A percentile compares a stretch with the other conserved stretches of the same genome.
Conservation (phyloP, 2,113 vertebrate species). For the Ranitomeya imitator region DNA sequence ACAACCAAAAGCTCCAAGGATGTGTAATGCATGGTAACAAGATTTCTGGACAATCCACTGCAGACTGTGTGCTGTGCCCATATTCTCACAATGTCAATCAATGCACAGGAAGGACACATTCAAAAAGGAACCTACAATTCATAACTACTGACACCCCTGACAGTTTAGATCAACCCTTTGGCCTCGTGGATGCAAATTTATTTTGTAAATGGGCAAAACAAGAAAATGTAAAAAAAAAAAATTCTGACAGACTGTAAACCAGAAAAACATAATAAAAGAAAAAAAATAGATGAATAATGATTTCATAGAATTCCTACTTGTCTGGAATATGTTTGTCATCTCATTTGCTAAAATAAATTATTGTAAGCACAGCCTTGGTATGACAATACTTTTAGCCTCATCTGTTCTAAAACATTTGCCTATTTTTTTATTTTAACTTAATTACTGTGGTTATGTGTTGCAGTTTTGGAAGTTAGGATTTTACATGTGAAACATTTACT, state of each 20-base stretch:
- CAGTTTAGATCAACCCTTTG: too few relatives aligned
- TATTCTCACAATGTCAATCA: neutral
- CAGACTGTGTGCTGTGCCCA: neutral
- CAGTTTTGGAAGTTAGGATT: too few relatives aligned
- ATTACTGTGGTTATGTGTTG: too few relatives aligned
- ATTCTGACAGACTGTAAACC: neutral
- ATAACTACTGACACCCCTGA: neutral
- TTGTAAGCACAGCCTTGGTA: slow-evolving; percentile 39
- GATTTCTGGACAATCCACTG: neutral
- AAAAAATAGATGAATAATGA: neutral
- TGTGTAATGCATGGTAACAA: neutral
- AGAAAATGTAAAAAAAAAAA: neutral
- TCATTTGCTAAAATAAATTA: slow-evolving; percentile 45
- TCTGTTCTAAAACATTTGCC: neutral
- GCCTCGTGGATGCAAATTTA: neutral
- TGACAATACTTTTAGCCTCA: neutral
- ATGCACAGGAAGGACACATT: too few relatives aligned
- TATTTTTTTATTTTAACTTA: neutral
- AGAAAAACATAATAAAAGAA: neutral
- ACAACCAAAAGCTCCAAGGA: slow-evolving; percentile 18
- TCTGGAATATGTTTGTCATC: neutral
- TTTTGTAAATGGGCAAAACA: neutral
- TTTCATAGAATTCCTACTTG: slow-evolving; percentile 14
- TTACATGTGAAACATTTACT: too few relatives aligned
- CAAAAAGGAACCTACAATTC: neutral